Percentiles rank a stretch among this genome's conserved stretches.
phyloP scores from a whole-genome alignment of 2,888 invertebrate species.

The Cheilosia variabilis region DNA sequence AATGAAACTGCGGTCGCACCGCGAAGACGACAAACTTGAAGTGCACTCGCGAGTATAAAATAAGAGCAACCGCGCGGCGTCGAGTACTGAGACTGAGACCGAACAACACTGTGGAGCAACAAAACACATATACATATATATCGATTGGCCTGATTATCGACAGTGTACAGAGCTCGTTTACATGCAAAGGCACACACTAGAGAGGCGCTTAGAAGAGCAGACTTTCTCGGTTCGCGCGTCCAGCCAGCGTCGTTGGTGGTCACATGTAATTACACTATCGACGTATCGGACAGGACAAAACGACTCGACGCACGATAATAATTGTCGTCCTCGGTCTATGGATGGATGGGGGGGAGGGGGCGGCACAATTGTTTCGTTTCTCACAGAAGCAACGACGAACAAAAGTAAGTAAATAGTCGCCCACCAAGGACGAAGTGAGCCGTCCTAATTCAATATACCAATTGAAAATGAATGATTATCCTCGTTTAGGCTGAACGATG shows the following conservation, averaged over 20 bases:
- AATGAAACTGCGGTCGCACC: constrained; percentile 7
- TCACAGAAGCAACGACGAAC: constrained; percentile 11
- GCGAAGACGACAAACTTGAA: constrained; percentile 34
- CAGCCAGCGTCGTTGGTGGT: background rate
- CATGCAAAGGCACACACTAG: constrained; percentile 25
- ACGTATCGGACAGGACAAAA: constrained; percentile 48
- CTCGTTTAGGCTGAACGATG: constrained; percentile 6
- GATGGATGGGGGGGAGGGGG: background rate
- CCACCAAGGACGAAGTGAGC: background rate
- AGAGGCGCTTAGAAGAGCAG: constrained; percentile 11
- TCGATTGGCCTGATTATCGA: constrained; percentile 70
- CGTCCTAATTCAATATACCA: constrained; percentile 47
- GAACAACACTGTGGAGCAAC: constrained; percentile 10
- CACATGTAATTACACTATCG: constrained; percentile 59
- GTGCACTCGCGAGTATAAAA: constrained; percentile 58
- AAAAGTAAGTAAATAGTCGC: constrained; percentile 33
- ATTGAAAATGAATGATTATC: constrained; percentile 60
- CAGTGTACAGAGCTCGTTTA: constrained; percentile 24
- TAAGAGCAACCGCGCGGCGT: constrained; percentile 26
- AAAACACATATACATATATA: constrained; percentile 35
- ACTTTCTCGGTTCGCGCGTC: constrained; percentile 38
- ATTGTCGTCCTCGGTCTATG: constrained; percentile 42
- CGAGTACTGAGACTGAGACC: constrained; percentile 2
- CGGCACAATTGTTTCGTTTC: constrained; percentile 55
- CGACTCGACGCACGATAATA: constrained; percentile 24